phyloP scores from a whole-genome alignment of 2,888 invertebrate species.

The Eupithecia tripunctaria region DNA sequence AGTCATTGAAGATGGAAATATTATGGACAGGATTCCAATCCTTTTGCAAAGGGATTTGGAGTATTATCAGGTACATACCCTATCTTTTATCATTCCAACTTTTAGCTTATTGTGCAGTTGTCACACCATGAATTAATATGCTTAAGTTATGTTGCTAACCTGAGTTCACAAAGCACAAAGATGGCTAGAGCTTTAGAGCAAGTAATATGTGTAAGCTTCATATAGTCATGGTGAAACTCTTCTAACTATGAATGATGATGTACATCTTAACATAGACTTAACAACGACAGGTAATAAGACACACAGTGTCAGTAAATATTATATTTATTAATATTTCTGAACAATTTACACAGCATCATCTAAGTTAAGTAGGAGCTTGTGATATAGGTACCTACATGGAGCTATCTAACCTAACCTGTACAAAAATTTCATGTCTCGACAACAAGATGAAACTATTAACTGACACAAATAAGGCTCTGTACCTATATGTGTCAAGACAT shows the following conservation, averaged over 20 bases:
- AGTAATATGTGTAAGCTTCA: not conserved
- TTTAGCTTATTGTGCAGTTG: not conserved
- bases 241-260: not conserved
- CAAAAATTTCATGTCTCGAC: not conserved
- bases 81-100: not conserved
- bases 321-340: too few relatives aligned
- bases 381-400: too few relatives aligned
- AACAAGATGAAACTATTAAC: not conserved
- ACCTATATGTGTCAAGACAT: not conserved
- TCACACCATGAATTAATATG: not conserved
- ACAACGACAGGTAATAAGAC: too few relatives aligned
- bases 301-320: too few relatives aligned
- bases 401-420: not conserved
- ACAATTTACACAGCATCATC: too few relatives aligned
- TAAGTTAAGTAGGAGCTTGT: too few relatives aligned
- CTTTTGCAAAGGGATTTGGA: constrained; percentile 92
- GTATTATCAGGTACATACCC: constrained; percentile 89
- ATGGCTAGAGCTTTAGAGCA: not conserved
- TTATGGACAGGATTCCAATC: constrained; percentile 93
- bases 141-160: not conserved
- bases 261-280: not conserved
- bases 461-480: too few relatives aligned
- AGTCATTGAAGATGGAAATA: constrained; percentile 95
- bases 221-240: not conserved
- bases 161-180: too few relatives aligned